Conservation (phyloP, 1,140 invertebrate genomes). For the Ips nitidus region DNA sequence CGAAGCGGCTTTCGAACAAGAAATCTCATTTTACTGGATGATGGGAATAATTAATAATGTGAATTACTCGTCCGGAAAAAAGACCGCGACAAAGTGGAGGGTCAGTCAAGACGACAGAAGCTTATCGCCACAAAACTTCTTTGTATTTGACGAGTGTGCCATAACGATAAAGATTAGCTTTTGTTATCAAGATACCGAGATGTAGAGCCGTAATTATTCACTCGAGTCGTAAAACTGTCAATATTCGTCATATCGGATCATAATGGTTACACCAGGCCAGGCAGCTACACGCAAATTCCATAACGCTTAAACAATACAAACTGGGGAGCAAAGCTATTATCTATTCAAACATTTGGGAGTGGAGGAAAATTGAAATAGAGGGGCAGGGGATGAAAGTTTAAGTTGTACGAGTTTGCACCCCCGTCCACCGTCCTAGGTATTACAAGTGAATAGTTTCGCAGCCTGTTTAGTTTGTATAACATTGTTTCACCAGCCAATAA, state of each 20-base stretch:
- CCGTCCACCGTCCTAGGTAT: constrained; percentile 8
- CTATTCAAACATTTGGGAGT: constrained; percentile 25
- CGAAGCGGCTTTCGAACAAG: background rate
- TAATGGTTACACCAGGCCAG: background rate
- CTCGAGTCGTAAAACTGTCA: background rate
- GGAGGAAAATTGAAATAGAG: constrained; percentile 21
- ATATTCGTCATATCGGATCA: background rate
- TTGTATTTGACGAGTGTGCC: background rate
- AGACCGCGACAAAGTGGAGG: background rate
- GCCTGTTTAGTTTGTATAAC: constrained; percentile 21
- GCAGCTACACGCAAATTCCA: constrained; percentile 26
- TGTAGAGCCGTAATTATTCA: background rate
- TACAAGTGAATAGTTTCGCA: constrained; percentile 26
- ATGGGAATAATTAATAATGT: too few relatives aligned
- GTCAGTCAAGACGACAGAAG: background rate
- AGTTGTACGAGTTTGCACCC: background rate
- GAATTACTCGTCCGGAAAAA: background rate
- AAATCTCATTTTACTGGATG: background rate
- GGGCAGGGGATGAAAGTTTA: background rate
- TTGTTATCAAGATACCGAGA: background rate
- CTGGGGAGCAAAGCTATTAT: constrained; percentile 22
- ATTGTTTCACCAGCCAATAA: constrained; percentile 22
- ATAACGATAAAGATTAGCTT: background rate
- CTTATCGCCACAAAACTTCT: background rate
- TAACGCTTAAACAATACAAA: constrained; percentile 23